These are phyloP conservation scores for Sminthurides aquaticus DNA, from an alignment of 2,888 invertebrate species.

Conservation along the genomic window DNA sequence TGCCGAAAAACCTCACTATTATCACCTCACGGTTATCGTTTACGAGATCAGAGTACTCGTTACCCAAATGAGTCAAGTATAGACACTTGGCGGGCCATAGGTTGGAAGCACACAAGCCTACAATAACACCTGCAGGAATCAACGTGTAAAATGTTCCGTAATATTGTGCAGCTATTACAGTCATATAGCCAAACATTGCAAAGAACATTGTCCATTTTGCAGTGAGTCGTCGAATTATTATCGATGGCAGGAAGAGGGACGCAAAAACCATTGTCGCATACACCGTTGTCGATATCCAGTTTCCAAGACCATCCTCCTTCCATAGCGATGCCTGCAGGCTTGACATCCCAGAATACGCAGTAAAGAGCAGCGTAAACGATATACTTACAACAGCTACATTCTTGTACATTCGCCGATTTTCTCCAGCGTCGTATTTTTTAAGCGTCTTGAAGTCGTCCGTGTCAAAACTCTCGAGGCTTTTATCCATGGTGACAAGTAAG, in stretches of 20 bases:
- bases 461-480: too few species aligned
- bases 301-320: slow-evolving; percentile 70
- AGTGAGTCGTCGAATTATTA: slow-evolving; percentile 82
- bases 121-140: slow-evolving; percentile 82
- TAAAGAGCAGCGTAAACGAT: slow-evolving; percentile 93
- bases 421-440: too few species aligned
- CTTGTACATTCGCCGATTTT: slow-evolving; percentile 62
- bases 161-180: slow-evolving; percentile 91
- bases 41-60: slow-evolving; percentile 81
- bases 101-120: slow-evolving; percentile 91
- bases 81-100: slow-evolving; percentile 98
- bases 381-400: slow-evolving; percentile 83
- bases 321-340: slow-evolving; percentile 58
- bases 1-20: slow-evolving; percentile 93
- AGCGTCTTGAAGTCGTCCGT: too few species aligned
- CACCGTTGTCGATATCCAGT: slow-evolving; percentile 79
- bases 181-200: slow-evolving; percentile 86
- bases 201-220: slow-evolving; percentile 93
- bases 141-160: slow-evolving; percentile 81
- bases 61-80: slow-evolving; percentile 88
- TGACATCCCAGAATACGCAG: slow-evolving; percentile 90
- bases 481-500: too few species aligned
- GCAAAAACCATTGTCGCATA: slow-evolving; percentile 89
- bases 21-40: slow-evolving; percentile 82
- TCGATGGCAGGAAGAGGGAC: slow-evolving; percentile 81